phyloP scores from a whole-genome alignment of 2,113 vertebrate genomes.

The Halichoeres trimaculatus region DNA sequence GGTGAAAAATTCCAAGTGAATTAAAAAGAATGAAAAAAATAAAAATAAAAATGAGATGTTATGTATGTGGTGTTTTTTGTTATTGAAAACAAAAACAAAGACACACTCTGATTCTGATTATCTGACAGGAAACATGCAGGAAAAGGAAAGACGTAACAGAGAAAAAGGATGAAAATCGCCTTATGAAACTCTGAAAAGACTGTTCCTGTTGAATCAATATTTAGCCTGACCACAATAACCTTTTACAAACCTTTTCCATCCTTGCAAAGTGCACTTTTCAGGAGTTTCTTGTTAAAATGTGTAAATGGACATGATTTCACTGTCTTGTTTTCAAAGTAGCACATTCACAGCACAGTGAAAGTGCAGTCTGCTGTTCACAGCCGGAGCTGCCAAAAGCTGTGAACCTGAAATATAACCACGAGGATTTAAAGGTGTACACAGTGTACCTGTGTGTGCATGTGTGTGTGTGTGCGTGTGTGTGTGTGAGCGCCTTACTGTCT shows the following conservation, averaged over 20 bases:
- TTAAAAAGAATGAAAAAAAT: neutral
- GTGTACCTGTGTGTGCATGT: too few relatives aligned
- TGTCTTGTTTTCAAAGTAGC: neutral
- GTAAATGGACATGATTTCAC: too few relatives aligned
- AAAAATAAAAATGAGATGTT: too few relatives aligned
- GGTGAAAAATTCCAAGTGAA: too few relatives aligned
- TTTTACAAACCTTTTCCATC: neutral
- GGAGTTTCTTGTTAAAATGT: neutral
- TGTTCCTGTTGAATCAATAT: neutral
- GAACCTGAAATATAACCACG: too few relatives aligned
- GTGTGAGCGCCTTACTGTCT: conserved; percentile 89
- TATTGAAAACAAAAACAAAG: neutral
- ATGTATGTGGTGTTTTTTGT: neutral
- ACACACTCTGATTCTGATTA: too few relatives aligned
- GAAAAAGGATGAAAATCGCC: neutral
- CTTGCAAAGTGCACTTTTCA: neutral
- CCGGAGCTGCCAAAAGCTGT: neutral
- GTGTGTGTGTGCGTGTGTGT: too few relatives aligned
- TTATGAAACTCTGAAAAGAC: neutral
- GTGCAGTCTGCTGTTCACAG: neutral
- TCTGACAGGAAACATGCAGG: neutral
- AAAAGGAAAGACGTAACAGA: neutral
- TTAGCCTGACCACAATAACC: neutral
- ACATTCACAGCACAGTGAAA: neutral
- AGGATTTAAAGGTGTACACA: too few relatives aligned